These are phyloP conservation scores for Istiophorus platypterus DNA, from an alignment of 2,113 vertebrate genomes.

Conservation along the genomic window DNA sequence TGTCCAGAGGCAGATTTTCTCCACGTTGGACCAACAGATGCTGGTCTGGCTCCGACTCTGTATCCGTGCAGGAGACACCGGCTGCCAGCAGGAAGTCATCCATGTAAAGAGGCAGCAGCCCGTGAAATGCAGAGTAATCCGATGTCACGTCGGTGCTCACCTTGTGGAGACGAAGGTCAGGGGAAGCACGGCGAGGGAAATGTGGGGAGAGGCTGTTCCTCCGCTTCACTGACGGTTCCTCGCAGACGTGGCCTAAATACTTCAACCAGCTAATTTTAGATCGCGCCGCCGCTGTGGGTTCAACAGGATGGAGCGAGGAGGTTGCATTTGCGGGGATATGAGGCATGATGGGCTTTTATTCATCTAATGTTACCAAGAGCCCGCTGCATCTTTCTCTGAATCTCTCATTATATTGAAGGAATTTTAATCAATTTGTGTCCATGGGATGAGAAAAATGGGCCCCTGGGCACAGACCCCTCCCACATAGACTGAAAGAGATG, in stretches of 20 bases:
- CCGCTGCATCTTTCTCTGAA: neutral
- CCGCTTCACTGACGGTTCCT: neutral
- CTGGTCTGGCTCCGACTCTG: neutral
- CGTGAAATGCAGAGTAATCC: slow-evolving; percentile 28
- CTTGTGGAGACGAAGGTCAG: slow-evolving; percentile 21
- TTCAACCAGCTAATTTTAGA: slow-evolving; percentile 31
- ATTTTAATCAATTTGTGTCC: no score
- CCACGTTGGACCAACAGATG: neutral
- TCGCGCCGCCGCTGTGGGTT: neutral
- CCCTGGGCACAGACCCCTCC: no score
- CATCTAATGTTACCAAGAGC: neutral
- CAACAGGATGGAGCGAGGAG: slow-evolving; percentile 1
- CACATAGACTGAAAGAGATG: no score
- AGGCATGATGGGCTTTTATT: neutral
- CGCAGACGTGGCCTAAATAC: slow-evolving; percentile 4
- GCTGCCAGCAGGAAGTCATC: neutral
- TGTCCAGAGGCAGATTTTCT: neutral
- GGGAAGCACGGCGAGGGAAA: neutral
- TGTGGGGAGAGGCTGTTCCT: slow-evolving; percentile 2
- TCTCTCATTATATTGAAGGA: no score
- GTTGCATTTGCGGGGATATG: neutral
- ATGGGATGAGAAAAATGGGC: no score
- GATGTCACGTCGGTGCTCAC: slow-evolving; percentile 23
- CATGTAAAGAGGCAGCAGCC: neutral
- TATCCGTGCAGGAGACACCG: neutral